Conservation (phyloP, 2,888 invertebrate genomes). For the Nysson spinosus region DNA sequence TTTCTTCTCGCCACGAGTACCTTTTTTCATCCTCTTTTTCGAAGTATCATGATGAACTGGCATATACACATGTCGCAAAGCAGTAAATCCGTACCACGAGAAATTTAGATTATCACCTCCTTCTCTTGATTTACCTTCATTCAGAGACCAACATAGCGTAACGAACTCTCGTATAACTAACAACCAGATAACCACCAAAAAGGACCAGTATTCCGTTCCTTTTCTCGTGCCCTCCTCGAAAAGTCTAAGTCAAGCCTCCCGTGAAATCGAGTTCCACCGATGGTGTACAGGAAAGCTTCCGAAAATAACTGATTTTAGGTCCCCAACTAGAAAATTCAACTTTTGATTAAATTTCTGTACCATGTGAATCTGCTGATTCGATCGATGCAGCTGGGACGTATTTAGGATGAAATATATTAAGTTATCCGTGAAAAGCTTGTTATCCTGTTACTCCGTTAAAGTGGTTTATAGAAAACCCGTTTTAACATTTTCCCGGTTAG, state of each 20-base stretch:
- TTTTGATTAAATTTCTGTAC: slow-evolving; percentile 23
- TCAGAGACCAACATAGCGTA: slow-evolving; percentile 55
- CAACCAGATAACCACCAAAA: slow-evolving; percentile 38
- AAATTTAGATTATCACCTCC: slow-evolving; percentile 63
- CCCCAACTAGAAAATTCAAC: slow-evolving; percentile 33
- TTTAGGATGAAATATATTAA: too few species aligned
- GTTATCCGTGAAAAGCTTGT: too few species aligned
- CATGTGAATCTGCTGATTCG: background rate
- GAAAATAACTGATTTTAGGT: slow-evolving; percentile 13
- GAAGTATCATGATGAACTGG: slow-evolving; percentile 18
- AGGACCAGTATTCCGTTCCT: slow-evolving; percentile 17
- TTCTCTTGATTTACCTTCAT: slow-evolving; percentile 59
- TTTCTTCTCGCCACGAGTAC: slow-evolving; percentile 1
- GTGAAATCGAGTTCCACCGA: slow-evolving; percentile 30
- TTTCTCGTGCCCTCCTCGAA: slow-evolving; percentile 22
- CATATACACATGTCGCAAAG: slow-evolving; percentile 24
- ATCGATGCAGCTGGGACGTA: background rate
- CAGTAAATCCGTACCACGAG: slow-evolving; percentile 49
- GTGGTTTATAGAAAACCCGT: too few species aligned
- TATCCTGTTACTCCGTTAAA: too few species aligned
- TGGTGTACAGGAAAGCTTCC: background rate
- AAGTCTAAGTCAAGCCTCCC: slow-evolving; percentile 31
- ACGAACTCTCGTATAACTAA: slow-evolving; percentile 54
- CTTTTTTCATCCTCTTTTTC: slow-evolving; percentile 5
- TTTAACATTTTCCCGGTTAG: too few species aligned